These are phyloP conservation scores for Pogonocichla stellata DNA, from an alignment of 2,113 vertebrate species.

Conservation along the genomic window DNA sequence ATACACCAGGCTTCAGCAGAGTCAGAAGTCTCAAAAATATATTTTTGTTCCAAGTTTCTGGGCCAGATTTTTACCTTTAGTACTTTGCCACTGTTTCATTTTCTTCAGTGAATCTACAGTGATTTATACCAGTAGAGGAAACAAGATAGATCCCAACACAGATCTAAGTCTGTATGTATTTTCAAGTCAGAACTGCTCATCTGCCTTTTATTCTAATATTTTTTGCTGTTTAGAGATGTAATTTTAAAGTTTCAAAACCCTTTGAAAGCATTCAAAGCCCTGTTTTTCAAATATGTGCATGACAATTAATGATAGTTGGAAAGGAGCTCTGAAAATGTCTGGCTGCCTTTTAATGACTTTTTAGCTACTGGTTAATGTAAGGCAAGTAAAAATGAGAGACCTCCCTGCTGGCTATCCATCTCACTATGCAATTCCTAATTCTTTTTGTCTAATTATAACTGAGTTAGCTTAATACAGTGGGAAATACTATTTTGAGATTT, in stretches of 20 bases:
- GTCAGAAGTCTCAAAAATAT: neutral
- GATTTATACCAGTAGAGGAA: constrained; percentile 40
- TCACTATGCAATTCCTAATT: neutral
- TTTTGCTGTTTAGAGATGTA: neutral
- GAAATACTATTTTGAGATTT: constrained; percentile 24
- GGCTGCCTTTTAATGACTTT: constrained; percentile 14
- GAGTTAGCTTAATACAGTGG: neutral
- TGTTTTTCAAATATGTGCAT: neutral
- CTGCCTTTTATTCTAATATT: neutral
- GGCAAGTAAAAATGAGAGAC: constrained; percentile 18
- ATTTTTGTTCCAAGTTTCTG: constrained; percentile 6
- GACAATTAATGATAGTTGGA: neutral
- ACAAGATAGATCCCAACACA: neutral
- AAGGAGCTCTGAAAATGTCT: constrained; percentile 31
- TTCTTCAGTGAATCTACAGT: neutral
- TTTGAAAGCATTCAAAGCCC: neutral
- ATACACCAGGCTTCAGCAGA: neutral
- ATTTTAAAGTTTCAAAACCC: neutral
- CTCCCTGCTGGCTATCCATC: neutral
- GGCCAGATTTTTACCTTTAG: neutral
- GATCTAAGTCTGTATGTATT: neutral
- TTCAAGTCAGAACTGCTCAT: neutral
- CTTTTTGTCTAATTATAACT: neutral
- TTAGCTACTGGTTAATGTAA: constrained; percentile 45
- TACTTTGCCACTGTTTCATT: neutral